These are phyloP conservation scores for Brassicogethes aeneus DNA, from an alignment of 2,888 invertebrate genomes.

Conservation along the genomic window DNA sequence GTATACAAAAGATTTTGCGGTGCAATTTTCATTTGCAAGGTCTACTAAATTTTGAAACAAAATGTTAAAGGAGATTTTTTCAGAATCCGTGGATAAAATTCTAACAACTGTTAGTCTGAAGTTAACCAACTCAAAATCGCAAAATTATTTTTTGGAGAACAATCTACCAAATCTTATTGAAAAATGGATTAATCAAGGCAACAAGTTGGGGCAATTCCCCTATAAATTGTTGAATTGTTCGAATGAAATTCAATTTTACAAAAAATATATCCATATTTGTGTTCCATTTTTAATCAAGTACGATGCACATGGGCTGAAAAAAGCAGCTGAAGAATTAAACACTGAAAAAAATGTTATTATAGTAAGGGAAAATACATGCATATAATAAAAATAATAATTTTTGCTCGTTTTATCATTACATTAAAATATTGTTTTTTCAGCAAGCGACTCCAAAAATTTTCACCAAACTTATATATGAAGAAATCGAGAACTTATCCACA, in stretches of 20 bases:
- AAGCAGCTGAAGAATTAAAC: constrained; percentile 13
- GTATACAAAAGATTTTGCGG: constrained; percentile 5
- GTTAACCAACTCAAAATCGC: constrained; percentile 22
- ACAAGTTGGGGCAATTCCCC: constrained; percentile 33
- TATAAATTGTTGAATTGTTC: constrained; percentile 33
- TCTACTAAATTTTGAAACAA: too few relatives aligned
- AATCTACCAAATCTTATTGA: constrained; percentile 44
- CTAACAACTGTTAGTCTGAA: not conserved
- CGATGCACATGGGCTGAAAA: constrained; percentile 23
- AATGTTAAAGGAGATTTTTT: too few relatives aligned
- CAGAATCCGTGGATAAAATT: not conserved
- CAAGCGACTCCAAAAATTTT: constrained; percentile 22
- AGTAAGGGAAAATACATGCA: constrained; percentile 16
- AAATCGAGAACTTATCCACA: constrained; percentile 23
- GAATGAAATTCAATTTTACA: constrained; percentile 37
- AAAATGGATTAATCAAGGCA: constrained; percentile 29
- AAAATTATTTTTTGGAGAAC: constrained; percentile 39
- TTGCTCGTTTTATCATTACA: not conserved
- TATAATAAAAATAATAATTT: too few relatives aligned
- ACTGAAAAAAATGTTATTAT: constrained; percentile 17
- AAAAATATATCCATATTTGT: constrained; percentile 36
- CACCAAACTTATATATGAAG: constrained; percentile 20
- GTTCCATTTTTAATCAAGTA: constrained; percentile 38
- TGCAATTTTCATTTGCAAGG: too few relatives aligned
- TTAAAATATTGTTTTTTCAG: constrained; percentile 17